A percentile compares a stretch with the other conserved stretches of the same genome.
Conservation (phyloP, 2,113 vertebrate genomes). For the Muntiacus reevesi region DNA sequence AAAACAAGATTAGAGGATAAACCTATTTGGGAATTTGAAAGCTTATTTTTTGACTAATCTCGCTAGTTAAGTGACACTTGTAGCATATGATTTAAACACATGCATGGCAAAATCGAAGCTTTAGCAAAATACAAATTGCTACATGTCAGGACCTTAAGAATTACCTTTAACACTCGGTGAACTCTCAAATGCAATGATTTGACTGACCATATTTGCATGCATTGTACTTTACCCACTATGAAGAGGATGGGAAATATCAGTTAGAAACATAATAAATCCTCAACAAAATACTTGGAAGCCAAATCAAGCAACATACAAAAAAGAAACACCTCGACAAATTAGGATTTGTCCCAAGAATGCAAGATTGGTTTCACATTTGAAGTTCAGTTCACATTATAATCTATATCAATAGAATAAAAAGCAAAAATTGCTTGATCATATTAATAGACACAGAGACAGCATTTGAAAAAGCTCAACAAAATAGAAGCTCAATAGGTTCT, state of each 20-base stretch:
- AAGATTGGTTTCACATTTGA: background rate
- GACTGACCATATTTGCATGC: background rate
- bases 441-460: background rate
- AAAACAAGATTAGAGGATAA: background rate
- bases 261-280: background rate
- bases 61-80: background rate
- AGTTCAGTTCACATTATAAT: background rate
- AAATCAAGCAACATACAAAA: background rate
- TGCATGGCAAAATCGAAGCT: background rate
- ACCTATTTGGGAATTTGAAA: background rate
- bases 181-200: background rate
- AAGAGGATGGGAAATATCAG: background rate
- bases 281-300: background rate
- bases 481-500: background rate
- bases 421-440: background rate
- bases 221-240: background rate
- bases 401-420: slow-evolving; percentile 3
- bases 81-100: background rate
- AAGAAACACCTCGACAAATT: background rate
- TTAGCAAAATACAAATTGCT: background rate
- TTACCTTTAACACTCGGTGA: background rate
- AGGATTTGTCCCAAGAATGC: background rate
- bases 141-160: background rate
- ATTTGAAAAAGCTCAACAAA: background rate
- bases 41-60: background rate